phyloP scores from a whole-genome alignment of 2,797 vertebrate species.

The Takifugu rubripes region DNA sequence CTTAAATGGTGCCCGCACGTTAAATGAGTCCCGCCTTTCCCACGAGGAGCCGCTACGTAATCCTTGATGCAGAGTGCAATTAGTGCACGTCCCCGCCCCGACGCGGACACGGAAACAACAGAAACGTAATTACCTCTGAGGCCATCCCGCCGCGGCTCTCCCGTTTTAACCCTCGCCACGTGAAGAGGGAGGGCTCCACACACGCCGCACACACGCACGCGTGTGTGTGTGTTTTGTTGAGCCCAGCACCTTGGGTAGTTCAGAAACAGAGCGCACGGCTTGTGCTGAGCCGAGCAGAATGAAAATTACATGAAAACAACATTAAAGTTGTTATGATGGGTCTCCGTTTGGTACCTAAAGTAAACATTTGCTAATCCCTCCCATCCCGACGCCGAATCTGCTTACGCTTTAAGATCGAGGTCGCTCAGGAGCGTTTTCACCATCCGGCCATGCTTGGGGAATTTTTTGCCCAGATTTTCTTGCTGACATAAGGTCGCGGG shows the following conservation, averaged over 20 bases:
- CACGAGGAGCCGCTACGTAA: conserved; percentile 8
- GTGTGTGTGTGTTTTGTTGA: not conserved
- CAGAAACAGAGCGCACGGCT: not conserved
- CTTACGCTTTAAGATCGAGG: not conserved
- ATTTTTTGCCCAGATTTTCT: conserved; percentile 2
- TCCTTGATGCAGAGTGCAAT: conserved; percentile 29
- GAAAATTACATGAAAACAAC: conserved; percentile 1
- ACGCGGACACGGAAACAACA: conserved; percentile 22
- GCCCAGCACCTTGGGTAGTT: not conserved
- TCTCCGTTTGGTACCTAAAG: conserved; percentile 16
- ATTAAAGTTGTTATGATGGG: not conserved
- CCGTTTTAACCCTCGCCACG: conserved; percentile 39
- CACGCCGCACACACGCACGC: too few species aligned
- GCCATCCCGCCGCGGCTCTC: conserved; percentile 16
- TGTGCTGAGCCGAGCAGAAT: conserved; percentile 8
- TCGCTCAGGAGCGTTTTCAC: conserved; percentile 9
- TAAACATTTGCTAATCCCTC: not conserved
- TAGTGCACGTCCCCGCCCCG: conserved; percentile 29
- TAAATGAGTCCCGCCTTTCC: conserved; percentile 9
- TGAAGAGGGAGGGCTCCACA: conserved; percentile 6
- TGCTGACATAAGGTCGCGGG: not conserved
- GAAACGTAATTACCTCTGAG: conserved; percentile 42
- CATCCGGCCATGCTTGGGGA: not conserved
- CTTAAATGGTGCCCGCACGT: conserved; percentile 32
- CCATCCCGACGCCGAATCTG: conserved; percentile 4